Evolutionary conservation across 2,797 vertebrate species (phyloP), one percentile per base, ranked within the genome.

Genomic region (Tadarida brasiliensis): DNA sequence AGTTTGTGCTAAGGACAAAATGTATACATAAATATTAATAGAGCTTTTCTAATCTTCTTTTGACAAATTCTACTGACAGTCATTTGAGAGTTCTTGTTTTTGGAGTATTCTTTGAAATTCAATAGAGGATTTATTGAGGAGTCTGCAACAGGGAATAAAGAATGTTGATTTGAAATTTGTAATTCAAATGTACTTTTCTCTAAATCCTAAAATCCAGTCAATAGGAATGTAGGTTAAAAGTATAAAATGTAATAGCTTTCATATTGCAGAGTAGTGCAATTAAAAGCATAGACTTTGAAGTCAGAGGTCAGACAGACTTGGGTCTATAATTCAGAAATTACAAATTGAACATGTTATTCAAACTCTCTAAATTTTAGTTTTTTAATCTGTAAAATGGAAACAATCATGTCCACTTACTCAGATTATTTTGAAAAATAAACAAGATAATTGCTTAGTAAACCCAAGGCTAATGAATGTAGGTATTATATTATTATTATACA

Each of bases 1-100:
- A 92, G 28, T 90, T 82, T 94, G 20, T 85, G 15, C 47, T 94
- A 77, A 95, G 67, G 44, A 87, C 30, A 44, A 93, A 87, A 97
- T 84, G 11, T 73, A 87, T 91, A 47, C 65, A 96, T 90, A 96
- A 97, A 97, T 96, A 96, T 97, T 96, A 95, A 94, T 78, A 97
- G 61, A 74, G 44, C 11, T 61, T 95, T 97, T 92, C 90, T 95
- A 84, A 94, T 88, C 74, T 77, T 96, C 92, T 90, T 90, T 90
- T 95, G 67, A 90, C 71, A 97, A 97, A 94, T 90, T 89, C 83
- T 95, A n/a, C 74, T 93, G 87, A 90, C 80, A 88, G 57, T 92
- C 68, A 87, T 59, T 96, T 96, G 90, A 97, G 90, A 70, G 67
- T 95, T 96, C 76, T 88, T 86, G 28, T 95, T 96, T 97, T 92